These are phyloP conservation scores for Acanthaster planci DNA, from an alignment of 35 echinoderm and acorn worm genomes.

Conservation along the genomic window DNA sequence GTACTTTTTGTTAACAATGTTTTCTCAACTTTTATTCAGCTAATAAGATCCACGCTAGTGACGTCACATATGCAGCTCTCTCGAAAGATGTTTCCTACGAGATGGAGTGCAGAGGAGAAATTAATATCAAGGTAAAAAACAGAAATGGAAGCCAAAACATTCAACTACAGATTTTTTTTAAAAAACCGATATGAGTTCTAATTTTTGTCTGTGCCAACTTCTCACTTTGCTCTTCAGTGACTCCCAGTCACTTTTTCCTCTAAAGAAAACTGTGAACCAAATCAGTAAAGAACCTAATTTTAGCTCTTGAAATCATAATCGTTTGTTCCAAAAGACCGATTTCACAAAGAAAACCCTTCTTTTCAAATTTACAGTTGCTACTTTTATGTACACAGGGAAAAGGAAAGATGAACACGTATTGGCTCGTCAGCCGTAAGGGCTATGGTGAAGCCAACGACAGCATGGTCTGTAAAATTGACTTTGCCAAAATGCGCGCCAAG, in stretches of 20 bases:
- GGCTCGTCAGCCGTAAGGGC: constrained; percentile 44
- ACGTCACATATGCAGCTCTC: constrained; percentile 32
- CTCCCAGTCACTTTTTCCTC: background rate
- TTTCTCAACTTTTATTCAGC: constrained; percentile 26
- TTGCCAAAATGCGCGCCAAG: constrained; percentile 5
- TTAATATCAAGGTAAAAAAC: constrained; percentile 56
- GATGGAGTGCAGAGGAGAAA: constrained; percentile 46
- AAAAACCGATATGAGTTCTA: no score
- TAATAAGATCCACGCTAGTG: constrained; percentile 61
- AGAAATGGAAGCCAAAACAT: no score
- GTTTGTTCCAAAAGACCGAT: background rate
- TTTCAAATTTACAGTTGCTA: background rate
- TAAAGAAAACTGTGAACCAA: background rate
- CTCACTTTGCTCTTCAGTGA: no score
- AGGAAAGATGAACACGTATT: constrained; percentile 70
- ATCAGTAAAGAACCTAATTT: no score
- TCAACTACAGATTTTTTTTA: no score
- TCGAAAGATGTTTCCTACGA: constrained; percentile 11
- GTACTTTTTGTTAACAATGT: background rate
- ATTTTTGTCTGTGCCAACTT: no score
- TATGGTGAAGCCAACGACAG: constrained; percentile 51
- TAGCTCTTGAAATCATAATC: no score
- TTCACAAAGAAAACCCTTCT: background rate
- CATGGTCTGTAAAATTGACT: constrained; percentile 37
- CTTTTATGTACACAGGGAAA: constrained; percentile 51